Conservation (phyloP, 2,888 invertebrate genomes). For the Tipula helvola region DNA sequence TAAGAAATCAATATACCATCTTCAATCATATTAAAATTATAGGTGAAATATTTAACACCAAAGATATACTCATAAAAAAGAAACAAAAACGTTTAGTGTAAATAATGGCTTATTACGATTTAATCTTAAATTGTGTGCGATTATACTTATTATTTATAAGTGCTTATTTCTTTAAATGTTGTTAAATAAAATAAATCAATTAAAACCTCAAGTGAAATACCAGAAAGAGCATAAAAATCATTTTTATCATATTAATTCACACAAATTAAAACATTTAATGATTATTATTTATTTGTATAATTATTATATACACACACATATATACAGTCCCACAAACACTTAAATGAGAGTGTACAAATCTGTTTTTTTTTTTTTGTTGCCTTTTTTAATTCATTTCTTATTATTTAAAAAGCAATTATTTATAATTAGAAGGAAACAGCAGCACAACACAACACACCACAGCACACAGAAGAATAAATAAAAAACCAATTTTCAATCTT, state of each 20-base stretch:
- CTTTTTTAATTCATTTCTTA: neutral
- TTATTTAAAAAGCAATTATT: constrained; percentile 4
- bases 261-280: constrained; percentile 4
- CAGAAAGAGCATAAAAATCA: neutral
- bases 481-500: neutral
- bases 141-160: neutral
- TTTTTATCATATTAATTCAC: neutral
- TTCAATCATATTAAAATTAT: neutral
- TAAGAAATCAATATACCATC: no score
- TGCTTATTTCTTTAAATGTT: neutral
- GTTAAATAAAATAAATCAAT: neutral
- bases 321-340: neutral
- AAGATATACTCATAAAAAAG: neutral
- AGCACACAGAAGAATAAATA: neutral
- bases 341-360: neutral
- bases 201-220: neutral
- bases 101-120: neutral
- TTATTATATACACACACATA: neutral
- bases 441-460: neutral
- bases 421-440: constrained; percentile 4
- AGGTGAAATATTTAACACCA: neutral
- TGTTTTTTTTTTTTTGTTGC: neutral
- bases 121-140: neutral
- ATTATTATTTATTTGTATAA: neutral
- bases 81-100: neutral